phyloP scores from a whole-genome alignment of 2,797 vertebrate species.

The Triplophysa yarkandensis region DNA sequence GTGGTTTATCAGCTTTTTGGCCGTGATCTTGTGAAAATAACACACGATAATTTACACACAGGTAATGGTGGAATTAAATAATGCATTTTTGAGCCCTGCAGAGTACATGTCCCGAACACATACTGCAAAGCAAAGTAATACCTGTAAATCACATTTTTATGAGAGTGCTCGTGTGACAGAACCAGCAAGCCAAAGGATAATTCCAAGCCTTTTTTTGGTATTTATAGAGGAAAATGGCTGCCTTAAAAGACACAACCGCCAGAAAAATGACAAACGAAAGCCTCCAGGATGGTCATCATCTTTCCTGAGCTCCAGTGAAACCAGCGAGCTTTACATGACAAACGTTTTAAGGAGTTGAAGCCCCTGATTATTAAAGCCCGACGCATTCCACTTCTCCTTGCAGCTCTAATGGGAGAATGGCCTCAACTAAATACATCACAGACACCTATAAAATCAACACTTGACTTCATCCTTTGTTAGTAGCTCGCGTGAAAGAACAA shows the following conservation, averaged over 20 bases:
- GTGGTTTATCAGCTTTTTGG: slow-evolving; percentile 60
- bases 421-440: slow-evolving; percentile 59
- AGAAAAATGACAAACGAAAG: slow-evolving; percentile 63
- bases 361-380: slow-evolving; percentile 60
- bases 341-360: slow-evolving; percentile 65
- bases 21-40: slow-evolving; percentile 44
- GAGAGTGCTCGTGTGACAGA: slow-evolving; percentile 61
- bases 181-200: slow-evolving; percentile 63
- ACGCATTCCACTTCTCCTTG: slow-evolving; percentile 57
- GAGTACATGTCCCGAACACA: slow-evolving; percentile 54
- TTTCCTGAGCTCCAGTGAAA: slow-evolving; percentile 62
- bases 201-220: slow-evolving; percentile 56
- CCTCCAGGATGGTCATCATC: slow-evolving; percentile 65
- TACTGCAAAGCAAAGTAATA: slow-evolving; percentile 67
- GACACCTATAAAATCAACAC: slow-evolving; percentile 66
- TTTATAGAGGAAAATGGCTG: slow-evolving; percentile 71
- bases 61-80: slow-evolving; percentile 61
- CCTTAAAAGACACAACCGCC: slow-evolving; percentile 66
- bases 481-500: slow-evolving; percentile 52
- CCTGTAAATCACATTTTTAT: slow-evolving; percentile 64
- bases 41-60: slow-evolving; percentile 59
- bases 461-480: slow-evolving; percentile 61
- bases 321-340: slow-evolving; percentile 61
- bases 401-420: slow-evolving; percentile 47
- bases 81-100: slow-evolving; percentile 56